Evolutionary conservation across 2,113 vertebrate species (phyloP).

Genomic region (Sigmodon hispidus): DNA sequence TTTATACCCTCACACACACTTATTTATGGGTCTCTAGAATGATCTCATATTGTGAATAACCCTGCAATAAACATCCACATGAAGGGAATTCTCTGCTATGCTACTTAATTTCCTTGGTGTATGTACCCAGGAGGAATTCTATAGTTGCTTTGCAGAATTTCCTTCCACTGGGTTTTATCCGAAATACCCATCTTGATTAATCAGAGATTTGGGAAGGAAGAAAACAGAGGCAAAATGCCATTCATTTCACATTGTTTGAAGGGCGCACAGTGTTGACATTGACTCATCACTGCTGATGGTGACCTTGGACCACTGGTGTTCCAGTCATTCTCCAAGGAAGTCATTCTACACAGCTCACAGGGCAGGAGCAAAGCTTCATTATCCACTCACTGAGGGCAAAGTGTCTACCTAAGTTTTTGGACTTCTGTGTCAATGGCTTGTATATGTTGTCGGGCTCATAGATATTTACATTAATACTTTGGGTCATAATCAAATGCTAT

Average conservation of each 20-base stretch:
- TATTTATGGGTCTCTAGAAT: not conserved
- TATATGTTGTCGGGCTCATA: not conserved
- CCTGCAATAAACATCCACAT: not conserved
- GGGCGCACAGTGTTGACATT: rapidly evolving
- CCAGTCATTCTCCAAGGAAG: not conserved
- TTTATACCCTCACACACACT: no score
- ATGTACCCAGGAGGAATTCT: not conserved
- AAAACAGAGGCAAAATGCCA: not conserved
- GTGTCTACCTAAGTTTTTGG: not conserved
- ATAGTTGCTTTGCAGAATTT: not conserved
- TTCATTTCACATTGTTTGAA: not conserved
- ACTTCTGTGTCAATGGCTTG: not conserved
- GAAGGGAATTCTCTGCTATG: not conserved
- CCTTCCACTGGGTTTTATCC: not conserved
- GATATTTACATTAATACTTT: not conserved
- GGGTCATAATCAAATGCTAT: not conserved
- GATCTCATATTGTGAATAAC: not conserved
- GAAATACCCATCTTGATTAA: not conserved
- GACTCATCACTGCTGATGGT: not conserved
- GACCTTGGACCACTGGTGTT: not conserved
- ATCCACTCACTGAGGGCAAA: not conserved
- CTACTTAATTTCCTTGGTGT: not conserved
- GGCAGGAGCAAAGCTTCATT: not conserved
- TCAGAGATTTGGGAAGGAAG: not conserved
- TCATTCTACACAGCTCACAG: not conserved